phyloP scores from a whole-genome alignment of 2,113 vertebrate genomes.

The Sorex araneus region DNA sequence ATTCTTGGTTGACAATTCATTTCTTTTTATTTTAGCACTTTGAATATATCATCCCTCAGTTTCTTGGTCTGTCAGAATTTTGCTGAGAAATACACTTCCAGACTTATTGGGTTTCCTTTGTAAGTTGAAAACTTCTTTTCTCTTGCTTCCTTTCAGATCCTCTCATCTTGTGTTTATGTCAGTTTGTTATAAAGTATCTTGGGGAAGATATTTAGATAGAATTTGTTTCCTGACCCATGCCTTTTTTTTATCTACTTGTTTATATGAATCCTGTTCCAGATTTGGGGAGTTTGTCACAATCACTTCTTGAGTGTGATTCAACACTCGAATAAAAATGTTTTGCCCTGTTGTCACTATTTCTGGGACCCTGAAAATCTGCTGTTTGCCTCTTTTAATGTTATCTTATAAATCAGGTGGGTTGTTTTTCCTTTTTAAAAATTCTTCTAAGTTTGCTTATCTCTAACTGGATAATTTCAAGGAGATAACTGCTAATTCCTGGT shows the following conservation, averaged over 20 bases:
- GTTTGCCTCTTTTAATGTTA: background rate
- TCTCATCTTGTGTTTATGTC: background rate
- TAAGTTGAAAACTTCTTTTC: constrained; percentile 29
- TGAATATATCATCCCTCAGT: background rate
- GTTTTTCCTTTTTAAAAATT: background rate
- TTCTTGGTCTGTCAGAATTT: background rate
- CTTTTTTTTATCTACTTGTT: background rate
- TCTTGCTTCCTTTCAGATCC: constrained; percentile 15
- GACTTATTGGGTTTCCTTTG: background rate
- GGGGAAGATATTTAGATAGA: background rate
- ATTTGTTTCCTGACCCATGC: background rate
- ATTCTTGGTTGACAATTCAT: no score
- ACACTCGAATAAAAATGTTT: background rate
- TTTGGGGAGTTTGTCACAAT: background rate
- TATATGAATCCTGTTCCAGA: background rate
- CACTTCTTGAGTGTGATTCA: no score
- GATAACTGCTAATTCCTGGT: background rate
- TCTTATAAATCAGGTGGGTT: background rate
- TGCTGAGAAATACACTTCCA: background rate
- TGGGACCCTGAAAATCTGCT: background rate
- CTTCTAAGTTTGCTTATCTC: background rate
- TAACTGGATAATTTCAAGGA: background rate
- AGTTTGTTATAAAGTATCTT: background rate
- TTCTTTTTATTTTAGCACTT: no score
- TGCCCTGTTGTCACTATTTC: background rate